Evolutionary conservation across 1,140 invertebrate genomes (phyloP).

Genomic region (Bombus confusus): DNA sequence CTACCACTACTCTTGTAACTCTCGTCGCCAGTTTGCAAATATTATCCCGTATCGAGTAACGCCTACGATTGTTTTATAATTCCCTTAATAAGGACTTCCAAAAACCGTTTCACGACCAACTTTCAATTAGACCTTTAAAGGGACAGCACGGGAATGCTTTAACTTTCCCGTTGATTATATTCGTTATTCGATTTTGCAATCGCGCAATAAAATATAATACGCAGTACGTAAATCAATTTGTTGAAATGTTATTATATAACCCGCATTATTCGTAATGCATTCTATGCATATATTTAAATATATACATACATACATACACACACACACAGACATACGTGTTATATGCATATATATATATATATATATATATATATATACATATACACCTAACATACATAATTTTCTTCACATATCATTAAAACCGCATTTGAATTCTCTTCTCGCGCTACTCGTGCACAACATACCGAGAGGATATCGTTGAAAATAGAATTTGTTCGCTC

Average conservation of each 20-base stretch:
- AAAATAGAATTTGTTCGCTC: slow-evolving; percentile 19
- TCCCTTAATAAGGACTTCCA: background rate
- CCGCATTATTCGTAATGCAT: background rate
- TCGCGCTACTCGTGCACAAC: background rate
- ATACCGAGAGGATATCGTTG: slow-evolving; percentile 1
- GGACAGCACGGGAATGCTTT: background rate
- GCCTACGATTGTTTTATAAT: background rate
- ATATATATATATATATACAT: too few relatives aligned
- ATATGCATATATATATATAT: background rate
- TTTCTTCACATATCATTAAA: background rate
- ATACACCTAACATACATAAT: background rate
- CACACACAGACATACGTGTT: background rate
- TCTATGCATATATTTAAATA: background rate
- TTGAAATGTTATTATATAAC: background rate
- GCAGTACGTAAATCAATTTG: slow-evolving; percentile 13
- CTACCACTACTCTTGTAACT: background rate
- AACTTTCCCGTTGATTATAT: background rate
- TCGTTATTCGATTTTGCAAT: background rate
- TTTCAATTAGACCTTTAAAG: background rate
- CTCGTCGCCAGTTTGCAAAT: background rate
- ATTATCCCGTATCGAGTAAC: background rate
- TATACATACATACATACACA: background rate
- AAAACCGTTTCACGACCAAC: background rate
- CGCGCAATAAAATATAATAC: background rate
- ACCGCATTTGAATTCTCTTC: background rate